Evolutionary conservation across 2,797 vertebrate genomes (phyloP).

Genomic region (Pseudochaenichthys georgianus): DNA sequence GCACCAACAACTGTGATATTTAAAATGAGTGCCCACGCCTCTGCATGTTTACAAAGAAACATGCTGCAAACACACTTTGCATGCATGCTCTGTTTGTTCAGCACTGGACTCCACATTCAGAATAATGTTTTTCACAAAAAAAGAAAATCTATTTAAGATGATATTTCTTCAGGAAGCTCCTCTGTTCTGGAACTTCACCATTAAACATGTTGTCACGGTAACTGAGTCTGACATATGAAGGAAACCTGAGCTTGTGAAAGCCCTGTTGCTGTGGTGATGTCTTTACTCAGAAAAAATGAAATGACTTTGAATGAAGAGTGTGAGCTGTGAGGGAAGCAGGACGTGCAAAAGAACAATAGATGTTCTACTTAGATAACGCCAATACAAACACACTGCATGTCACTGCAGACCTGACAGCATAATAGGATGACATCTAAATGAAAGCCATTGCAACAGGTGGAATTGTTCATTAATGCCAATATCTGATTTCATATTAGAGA

Average conservation of each 20-base stretch:
- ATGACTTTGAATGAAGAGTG: background rate
- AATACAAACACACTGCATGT: background rate
- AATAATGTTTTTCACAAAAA: background rate
- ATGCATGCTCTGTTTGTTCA: constrained; percentile 8
- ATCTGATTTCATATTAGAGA: constrained; percentile 5
- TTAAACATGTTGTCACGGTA: constrained; percentile 69
- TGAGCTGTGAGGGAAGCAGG: constrained; percentile 25
- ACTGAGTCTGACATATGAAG: constrained; percentile 54
- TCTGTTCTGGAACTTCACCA: constrained; percentile 56
- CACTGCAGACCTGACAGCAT: background rate
- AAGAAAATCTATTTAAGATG: background rate
- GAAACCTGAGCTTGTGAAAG: constrained; percentile 37
- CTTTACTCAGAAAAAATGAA: constrained; percentile 23
- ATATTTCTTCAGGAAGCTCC: constrained; percentile 41
- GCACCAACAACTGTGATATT: constrained; percentile 33
- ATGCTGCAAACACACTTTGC: constrained; percentile 17
- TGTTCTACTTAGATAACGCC: background rate
- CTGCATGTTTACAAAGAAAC: constrained; percentile 16
- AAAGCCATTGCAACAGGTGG: background rate
- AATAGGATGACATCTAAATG: background rate
- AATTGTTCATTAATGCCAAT: background rate
- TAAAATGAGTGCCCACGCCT: constrained; percentile 24
- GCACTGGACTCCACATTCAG: constrained; percentile 10
- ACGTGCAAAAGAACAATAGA: constrained; percentile 15
- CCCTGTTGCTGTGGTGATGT: constrained; percentile 59